A percentile compares a stretch with the other conserved stretches of the same genome.
Evolutionary conservation across 37 sponge, comb jelly and placozoan species (phyloP).

Genomic region (Spongia lamella): DNA sequence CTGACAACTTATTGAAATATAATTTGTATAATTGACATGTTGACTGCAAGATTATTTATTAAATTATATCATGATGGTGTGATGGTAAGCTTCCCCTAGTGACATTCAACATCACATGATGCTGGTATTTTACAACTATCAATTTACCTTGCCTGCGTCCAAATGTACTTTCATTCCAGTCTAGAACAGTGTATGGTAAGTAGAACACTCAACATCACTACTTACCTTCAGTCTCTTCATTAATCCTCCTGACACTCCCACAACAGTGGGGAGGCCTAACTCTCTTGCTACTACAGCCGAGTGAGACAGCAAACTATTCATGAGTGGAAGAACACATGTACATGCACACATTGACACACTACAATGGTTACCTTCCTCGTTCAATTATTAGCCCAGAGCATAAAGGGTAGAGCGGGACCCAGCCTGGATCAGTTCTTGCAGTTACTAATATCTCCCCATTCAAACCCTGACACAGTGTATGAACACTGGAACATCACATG

Average conservation of each 20-base stretch:
- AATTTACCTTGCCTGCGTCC: constrained; percentile 76
- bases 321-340: background rate
- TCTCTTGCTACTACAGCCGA: constrained; percentile 91
- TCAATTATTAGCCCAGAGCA: constrained; percentile 86
- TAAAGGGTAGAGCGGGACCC: constrained; percentile 89
- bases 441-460: constrained; percentile 85
- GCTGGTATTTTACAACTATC: too few species aligned
- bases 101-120: too few species aligned
- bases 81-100: too few species aligned
- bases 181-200: constrained; percentile 5
- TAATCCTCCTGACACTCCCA: constrained; percentile 87
- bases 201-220: background rate
- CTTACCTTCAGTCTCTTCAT: constrained; percentile 81
- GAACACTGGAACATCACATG: background rate
- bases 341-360: background rate
- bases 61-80: too few species aligned
- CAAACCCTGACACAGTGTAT: constrained; percentile 43
- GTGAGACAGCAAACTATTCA: constrained; percentile 75
- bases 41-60: too few species aligned
- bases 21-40: too few species aligned
- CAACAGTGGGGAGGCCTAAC: constrained; percentile 86
- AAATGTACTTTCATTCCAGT: constrained; percentile 82
- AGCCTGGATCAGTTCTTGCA: constrained; percentile 87
- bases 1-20: too few species aligned
- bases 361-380: constrained; percentile 70